These are phyloP conservation scores for Pocillopora grandis DNA, from an alignment of 92 coral and sea anemone genomes.

Conservation along the genomic window DNA sequence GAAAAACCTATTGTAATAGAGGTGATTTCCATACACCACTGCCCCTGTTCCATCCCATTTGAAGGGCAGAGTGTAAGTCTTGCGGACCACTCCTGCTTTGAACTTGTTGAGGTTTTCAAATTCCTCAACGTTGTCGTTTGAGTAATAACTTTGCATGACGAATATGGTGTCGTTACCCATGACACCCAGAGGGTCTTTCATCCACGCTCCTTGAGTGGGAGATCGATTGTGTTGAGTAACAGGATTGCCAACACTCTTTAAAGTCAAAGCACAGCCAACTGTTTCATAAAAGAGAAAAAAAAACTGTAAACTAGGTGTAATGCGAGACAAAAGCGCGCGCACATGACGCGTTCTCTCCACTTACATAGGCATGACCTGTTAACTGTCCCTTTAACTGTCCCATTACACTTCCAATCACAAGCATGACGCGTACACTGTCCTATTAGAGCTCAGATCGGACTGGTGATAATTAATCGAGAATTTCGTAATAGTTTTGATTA, in stretches of 20 bases:
- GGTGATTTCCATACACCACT: constrained; percentile 60
- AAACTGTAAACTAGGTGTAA: too few relatives aligned
- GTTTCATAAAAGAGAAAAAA: background rate
- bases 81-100: constrained; percentile 49
- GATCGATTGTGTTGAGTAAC: constrained; percentile 35
- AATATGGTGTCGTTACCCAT: constrained; percentile 56
- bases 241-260: constrained; percentile 48
- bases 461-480: too few relatives aligned
- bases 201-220: constrained; percentile 47
- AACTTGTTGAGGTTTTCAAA: constrained; percentile 46
- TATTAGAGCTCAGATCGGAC: too few relatives aligned
- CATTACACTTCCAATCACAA: too few relatives aligned
- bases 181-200: constrained; percentile 64
- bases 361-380: too few relatives aligned
- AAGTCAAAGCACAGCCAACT: constrained; percentile 32
- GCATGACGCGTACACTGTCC: too few relatives aligned
- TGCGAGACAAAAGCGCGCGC: too few relatives aligned
- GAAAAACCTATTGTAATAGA: constrained; percentile 59
- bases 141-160: background rate
- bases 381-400: too few relatives aligned
- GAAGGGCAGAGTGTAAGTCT: constrained; percentile 53
- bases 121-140: constrained; percentile 1
- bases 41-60: constrained; percentile 59
- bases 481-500: background rate
- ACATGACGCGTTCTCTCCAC: too few relatives aligned